Base-by-base conservation (phyloP, 2,888 invertebrate genomes). In the Apodemia hepburni region DNA sequence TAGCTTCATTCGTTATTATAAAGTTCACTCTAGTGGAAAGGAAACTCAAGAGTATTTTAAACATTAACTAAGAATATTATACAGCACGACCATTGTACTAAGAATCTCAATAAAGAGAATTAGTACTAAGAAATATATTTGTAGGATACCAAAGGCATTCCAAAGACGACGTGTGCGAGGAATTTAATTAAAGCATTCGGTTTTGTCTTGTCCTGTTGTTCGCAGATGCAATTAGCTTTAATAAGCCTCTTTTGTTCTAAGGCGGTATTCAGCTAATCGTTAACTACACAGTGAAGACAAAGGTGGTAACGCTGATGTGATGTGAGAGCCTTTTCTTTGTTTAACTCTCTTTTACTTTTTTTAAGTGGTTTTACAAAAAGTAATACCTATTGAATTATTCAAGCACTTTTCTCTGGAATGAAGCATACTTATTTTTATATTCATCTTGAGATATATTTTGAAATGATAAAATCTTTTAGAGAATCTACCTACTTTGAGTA, bases 121-220 rank as follows among this genome's bases (percentile, higher is more conserved):
- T 57, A 57, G 54, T 57, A 29, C 54, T 57, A 57, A 57, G 54
- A 29, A 29, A 57, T 57, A 29, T 57, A 57, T 57, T 27, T 57
- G 57, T 57, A 57, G 57, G 29, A 29, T 29, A 57, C 27, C 57
- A 57, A 57, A 57, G 57, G 57, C 57, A 57, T 57, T 57, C 57
- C 57, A 57, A 57, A 57, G 57, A 57, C 57, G 67, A 68, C 65
- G 65, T 67, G 64, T 65, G 67, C 64, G 61, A 59, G 65, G 66
- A 69, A 69, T 71, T 69, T 70, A 71, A 71, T 71, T 70, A 70
- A 65, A 68, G 61, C 66, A 49, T 51, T 45, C 61, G 29, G 64
- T 59, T 57, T 57, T 57, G 57, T 57, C 27, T 57, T 57, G 57
- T 62, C 61, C 62, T 61, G 67, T 63, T 66, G 65, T 66, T 63